phyloP scores from a whole-genome alignment of 2,113 vertebrate species.

The Spea multiplicata region DNA sequence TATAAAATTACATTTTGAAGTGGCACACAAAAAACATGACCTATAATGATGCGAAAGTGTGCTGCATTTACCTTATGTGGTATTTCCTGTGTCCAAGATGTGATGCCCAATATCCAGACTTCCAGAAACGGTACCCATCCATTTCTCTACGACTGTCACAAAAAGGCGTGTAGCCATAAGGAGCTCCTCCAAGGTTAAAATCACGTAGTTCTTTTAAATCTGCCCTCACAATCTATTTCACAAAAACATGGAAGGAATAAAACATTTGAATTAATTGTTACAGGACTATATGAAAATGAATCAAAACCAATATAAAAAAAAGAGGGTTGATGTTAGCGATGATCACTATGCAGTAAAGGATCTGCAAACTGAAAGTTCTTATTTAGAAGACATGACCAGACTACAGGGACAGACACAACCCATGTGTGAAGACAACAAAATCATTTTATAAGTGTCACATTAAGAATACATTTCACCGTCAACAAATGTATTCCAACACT shows the following conservation, averaged over 20 bases:
- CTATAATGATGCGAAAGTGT: neutral
- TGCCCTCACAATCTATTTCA: constrained; percentile 84
- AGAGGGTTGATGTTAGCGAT: too few species aligned
- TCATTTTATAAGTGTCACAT: too few species aligned
- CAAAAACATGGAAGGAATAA: constrained; percentile 18
- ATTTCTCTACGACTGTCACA: constrained; percentile 93
- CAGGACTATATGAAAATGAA: too few species aligned
- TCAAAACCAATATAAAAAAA: too few species aligned
- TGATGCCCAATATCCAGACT: constrained; percentile 91
- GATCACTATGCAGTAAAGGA: too few species aligned
- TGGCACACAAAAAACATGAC: neutral
- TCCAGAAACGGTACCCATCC: constrained; percentile 98
- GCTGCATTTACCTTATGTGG: constrained; percentile 82
- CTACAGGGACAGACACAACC: too few species aligned
- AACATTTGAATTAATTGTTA: neutral
- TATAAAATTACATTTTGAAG: neutral
- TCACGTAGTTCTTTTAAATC: constrained; percentile 90
- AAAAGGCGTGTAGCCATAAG: constrained; percentile 94
- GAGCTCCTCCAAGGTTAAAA: constrained; percentile 83
- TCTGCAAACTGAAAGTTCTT: too few species aligned
- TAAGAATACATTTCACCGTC: too few species aligned
- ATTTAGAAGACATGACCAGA: too few species aligned
- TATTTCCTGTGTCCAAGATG: constrained; percentile 89
- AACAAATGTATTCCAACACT: too few species aligned
- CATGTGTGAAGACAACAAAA: too few species aligned